Evolutionary conservation across 2,888 invertebrate genomes (phyloP), one percentile per base, ranked within the genome.

Genomic region (Ophion costatus): DNA sequence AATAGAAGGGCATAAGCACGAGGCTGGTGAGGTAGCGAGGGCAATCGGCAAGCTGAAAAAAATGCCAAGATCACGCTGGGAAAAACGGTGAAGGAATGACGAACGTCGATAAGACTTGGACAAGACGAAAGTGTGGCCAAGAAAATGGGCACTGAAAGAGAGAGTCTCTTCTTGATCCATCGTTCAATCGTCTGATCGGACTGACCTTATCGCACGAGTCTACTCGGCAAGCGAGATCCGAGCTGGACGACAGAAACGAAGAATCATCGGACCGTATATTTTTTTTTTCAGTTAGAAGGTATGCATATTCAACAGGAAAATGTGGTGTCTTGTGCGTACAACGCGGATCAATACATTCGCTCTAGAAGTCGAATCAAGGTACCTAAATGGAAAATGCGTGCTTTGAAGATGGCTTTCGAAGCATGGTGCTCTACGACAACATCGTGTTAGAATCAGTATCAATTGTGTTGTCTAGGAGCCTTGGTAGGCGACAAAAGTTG

Each of bases 11-110:
- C 63, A 70, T 67, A 59, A 45, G 70, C 22, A 24, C 64, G 22
- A 61, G n/a, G 42, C 56, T 59, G 75, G 57, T 29, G 42, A 51
- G 56, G 69, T 82, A 61, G 80, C 71, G 75, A 77, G 56, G 82
- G 74, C 63, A 45, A 76, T 82, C 71, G 64, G 71, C 57, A 75
- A 76, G 59, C 70, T 63, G 67, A 57, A 73, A 61, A 83, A 82
- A 84, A 82, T 71, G 84, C 74, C 83, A 69, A 86, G 87, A 88
- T 89, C 83, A 80, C 14, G 33, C 20, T 51, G 45, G 45, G 5
- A 59, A 3, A 67, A 42, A 51, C 20, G 20, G 59, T 22, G 20
- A 59, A 59, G 59, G 20, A 59, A 56, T 56, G 56, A 56, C 38
- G 38, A 38, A 59, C 7, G 59, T 20, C 22, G 22, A 59, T 59